Percentiles rank a stretch among this genome's conserved stretches.
Evolutionary conservation across 1,140 invertebrate species (phyloP).

Genomic region (Triops longicaudatus): DNA sequence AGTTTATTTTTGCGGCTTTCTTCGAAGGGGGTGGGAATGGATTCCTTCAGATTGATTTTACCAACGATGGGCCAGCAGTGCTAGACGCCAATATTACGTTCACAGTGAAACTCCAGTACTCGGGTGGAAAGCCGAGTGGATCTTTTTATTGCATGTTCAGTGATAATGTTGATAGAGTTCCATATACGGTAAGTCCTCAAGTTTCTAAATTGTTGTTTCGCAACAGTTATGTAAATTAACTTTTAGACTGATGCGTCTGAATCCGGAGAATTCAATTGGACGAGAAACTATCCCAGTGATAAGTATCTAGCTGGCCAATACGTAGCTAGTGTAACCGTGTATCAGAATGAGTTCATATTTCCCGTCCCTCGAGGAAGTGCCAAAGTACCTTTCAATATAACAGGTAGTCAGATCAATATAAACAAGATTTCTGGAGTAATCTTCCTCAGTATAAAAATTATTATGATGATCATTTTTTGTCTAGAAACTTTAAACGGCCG

Average conservation of each 20-base stretch:
- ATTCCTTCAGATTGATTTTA: constrained; percentile 22
- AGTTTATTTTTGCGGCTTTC: neutral
- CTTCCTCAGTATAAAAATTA: neutral
- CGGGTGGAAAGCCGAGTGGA: constrained; percentile 19
- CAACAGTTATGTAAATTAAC: neutral
- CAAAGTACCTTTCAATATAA: constrained; percentile 12
- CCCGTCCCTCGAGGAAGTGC: constrained; percentile 24
- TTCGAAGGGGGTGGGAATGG: neutral
- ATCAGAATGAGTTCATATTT: constrained; percentile 23
- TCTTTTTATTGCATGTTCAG: constrained; percentile 24
- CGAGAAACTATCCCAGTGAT: constrained; percentile 18
- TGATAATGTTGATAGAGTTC: constrained; percentile 17
- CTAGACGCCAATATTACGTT: constrained; percentile 27
- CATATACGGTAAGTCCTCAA: neutral
- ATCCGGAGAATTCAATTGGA: constrained; percentile 22
- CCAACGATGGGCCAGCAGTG: constrained; percentile 25
- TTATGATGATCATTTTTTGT: neutral
- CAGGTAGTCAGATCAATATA: constrained; percentile 1
- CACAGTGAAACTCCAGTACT: constrained; percentile 20
- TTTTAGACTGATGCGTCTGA: constrained; percentile 20
- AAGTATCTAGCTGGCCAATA: constrained; percentile 19
- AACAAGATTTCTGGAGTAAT: no score
- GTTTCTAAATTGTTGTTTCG: neutral
- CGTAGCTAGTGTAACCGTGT: constrained; percentile 23
- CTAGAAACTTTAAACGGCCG: constrained; percentile 26